Evolutionary conservation across 2,888 invertebrate species (phyloP), one percentile per base, ranked within the genome.

Genomic region (Allolobophora icterica): DNA sequence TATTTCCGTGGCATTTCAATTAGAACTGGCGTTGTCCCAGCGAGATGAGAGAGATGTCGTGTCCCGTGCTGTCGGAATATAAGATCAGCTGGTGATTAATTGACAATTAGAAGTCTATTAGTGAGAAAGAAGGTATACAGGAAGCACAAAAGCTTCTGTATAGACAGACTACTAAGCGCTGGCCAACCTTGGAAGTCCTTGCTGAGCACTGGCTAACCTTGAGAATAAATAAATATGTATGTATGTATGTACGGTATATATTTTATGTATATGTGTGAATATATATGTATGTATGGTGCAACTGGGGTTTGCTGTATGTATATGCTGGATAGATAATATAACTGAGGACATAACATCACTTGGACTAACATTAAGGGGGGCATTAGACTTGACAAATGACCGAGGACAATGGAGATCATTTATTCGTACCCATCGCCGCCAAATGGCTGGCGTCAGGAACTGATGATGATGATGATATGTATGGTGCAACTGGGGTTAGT

Each of bases 1-100:
- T 71, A 71, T 71, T 71, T 71, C n/a, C 71, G 1, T 71, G 71
- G 71, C 71, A 71, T 71, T 71, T 71, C 71, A 71, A 71, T 71
- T 71, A 71, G 71, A 71, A 71, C 30, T 30, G 30, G 71, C 52
- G 52, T 17, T 71, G 71, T 71, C n/a, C 11, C 11, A n/a, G 2
- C 6, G 11, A 71, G 71, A 71, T n/a, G 71, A n/a, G 71, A 71
- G 71, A 30, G 11, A 71, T n/a, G 30, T 71, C n/a, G 11, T 71
- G n/a, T 71, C n/a, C 71, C 71, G 11, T n/a, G n/a, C 13, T 71
- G 71, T 71, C 71, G 30, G 71, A 71, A 71, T 71, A 71, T 71
- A 71, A 71, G 71, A 71, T 71, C 71, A 71, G 71, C 71, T 71
- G 30, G 71, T 71, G 71, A 71, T 71, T 30, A 71, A 71, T 71